Evolutionary conservation across 2,797 vertebrate species (phyloP).

Genomic region (Sebastes iracundus): DNA sequence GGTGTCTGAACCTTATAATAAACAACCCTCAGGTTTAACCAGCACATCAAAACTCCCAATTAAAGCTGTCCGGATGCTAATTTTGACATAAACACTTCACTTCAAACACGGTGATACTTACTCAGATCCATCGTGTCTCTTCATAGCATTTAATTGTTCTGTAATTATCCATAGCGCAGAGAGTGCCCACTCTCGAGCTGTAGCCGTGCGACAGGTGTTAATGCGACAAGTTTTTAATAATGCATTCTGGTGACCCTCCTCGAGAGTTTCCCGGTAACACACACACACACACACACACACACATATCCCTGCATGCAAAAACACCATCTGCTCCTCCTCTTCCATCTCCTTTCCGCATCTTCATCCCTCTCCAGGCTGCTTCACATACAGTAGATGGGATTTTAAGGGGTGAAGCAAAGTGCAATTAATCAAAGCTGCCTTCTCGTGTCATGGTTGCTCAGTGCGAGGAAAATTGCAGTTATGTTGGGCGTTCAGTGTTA

Average conservation of each 20-base stretch:
- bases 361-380: constrained; percentile 19
- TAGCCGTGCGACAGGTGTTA: constrained; percentile 52
- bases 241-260: constrained; percentile 57
- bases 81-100: constrained; percentile 7
- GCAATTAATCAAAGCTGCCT: not conserved
- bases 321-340: constrained; percentile 67
- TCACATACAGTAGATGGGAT: constrained; percentile 1
- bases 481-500: constrained; percentile 1
- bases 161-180: constrained; percentile 25
- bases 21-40: not conserved
- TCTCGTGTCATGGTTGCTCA: not conserved
- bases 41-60: not conserved
- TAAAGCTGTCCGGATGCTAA: constrained; percentile 11
- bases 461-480: constrained; percentile 1
- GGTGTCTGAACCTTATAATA: not conserved
- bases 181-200: constrained; percentile 9
- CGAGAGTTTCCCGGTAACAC: constrained; percentile 21
- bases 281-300: not conserved
- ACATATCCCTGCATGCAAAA: constrained; percentile 33
- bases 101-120: not conserved
- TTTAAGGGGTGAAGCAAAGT: constrained; percentile 13
- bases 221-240: constrained; percentile 58
- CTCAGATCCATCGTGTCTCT: not conserved
- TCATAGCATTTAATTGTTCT: constrained; percentile 16
- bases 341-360: not conserved